Evolutionary conservation across 2,888 invertebrate species (phyloP).

Genomic region (Polyommatus icarus): DNA sequence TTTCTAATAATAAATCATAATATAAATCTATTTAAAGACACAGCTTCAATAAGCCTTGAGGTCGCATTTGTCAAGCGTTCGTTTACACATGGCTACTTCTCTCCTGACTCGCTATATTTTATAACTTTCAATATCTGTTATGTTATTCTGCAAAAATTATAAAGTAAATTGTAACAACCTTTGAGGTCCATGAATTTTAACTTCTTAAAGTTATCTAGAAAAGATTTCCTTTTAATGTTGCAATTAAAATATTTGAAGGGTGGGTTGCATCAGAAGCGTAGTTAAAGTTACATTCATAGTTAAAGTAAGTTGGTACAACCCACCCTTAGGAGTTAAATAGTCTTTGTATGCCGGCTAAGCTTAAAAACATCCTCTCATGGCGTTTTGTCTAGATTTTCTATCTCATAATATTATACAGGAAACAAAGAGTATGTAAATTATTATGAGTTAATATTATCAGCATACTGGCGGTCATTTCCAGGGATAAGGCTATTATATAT

Average conservation of each 20-base stretch:
- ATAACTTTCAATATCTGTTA: background rate
- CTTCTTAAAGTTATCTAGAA: no score
- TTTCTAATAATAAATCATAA: background rate
- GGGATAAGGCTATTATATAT: background rate
- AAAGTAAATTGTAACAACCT: background rate
- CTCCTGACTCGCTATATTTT: background rate
- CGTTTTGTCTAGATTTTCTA: no score
- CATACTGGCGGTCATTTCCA: background rate
- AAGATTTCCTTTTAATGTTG: no score
- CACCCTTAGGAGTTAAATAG: no score
- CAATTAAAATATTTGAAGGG: no score
- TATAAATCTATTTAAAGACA: conserved; percentile 5
- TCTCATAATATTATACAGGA: background rate
- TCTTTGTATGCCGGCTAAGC: no score
- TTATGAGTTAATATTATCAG: background rate
- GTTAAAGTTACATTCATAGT: no score
- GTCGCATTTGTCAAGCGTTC: background rate
- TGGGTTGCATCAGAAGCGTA: no score
- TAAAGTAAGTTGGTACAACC: no score
- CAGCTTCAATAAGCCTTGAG: conserved; percentile 11
- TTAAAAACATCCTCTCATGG: no score
- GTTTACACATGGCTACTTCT: conserved; percentile 1
- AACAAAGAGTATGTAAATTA: background rate
- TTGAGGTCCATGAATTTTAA: background rate
- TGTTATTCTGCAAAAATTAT: background rate